A percentile compares a stretch with the other conserved stretches of the same genome.
Conservation (phyloP, 2,888 invertebrate genomes). For the Thumatha senex region DNA sequence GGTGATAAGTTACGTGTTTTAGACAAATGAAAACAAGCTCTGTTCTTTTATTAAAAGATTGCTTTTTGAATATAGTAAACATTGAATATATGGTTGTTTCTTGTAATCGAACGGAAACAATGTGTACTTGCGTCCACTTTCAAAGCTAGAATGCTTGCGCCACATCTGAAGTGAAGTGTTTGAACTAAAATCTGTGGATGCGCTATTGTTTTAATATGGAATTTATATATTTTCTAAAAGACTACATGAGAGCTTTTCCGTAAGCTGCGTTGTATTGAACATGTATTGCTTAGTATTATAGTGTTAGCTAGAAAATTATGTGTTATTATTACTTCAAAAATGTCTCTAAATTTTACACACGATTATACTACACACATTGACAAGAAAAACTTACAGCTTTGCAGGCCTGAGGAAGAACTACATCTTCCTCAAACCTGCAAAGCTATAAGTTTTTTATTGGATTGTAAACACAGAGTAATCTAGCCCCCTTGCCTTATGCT, state of each 20-base stretch:
- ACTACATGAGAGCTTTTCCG: slow-evolving; percentile 2
- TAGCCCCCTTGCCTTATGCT: no score
- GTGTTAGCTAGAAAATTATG: no score
- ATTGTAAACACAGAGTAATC: no score
- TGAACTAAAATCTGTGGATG: slow-evolving; percentile 56
- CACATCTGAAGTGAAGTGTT: slow-evolving; percentile 63
- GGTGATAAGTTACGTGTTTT: not conserved
- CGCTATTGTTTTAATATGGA: slow-evolving; percentile 24
- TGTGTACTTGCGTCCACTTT: slow-evolving; percentile 73
- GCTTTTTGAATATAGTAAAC: not conserved
- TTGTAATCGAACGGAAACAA: slow-evolving; percentile 50
- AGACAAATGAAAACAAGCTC: slow-evolving; percentile 1
- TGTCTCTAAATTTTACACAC: no score
- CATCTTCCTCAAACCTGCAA: no score
- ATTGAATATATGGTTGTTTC: slow-evolving; percentile 26
- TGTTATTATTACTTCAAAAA: no score
- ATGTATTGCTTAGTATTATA: no score
- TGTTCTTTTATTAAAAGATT: rapidly evolving
- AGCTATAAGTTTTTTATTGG: no score
- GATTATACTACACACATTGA: no score
- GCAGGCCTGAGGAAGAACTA: no score
- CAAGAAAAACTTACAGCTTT: no score
- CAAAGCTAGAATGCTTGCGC: slow-evolving; percentile 68
- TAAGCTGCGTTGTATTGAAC: no score
- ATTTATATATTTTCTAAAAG: slow-evolving; percentile 7